Percentiles rank a stretch among this genome's conserved stretches.
These are phyloP conservation scores for Drosophila nigrodunni DNA, from an alignment of 1,140 invertebrate genomes.

Conservation along the genomic window DNA sequence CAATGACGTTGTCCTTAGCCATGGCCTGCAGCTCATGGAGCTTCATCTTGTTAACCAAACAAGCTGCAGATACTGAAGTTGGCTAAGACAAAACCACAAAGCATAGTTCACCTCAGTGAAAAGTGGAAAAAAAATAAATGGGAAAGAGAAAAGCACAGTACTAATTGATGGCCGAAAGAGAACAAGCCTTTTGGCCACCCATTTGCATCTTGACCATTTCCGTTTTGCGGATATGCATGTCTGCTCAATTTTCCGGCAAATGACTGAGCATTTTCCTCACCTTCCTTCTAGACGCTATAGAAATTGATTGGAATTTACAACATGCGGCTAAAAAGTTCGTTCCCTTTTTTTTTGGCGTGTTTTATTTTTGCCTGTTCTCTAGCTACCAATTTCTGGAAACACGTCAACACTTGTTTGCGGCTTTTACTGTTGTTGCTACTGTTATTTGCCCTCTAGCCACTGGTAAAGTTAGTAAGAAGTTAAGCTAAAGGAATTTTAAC, in stretches of 20 bases:
- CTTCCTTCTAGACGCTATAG: slow-evolving; percentile 51
- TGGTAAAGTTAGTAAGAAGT: background rate
- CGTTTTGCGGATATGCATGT: slow-evolving; percentile 72
- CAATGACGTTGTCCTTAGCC: slow-evolving; percentile 78
- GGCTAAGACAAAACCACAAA: slow-evolving; percentile 71
- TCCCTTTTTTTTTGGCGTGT: slow-evolving; percentile 9
- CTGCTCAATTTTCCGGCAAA: slow-evolving; percentile 82
- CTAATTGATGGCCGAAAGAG: slow-evolving; percentile 65
- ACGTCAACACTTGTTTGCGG: slow-evolving; percentile 70
- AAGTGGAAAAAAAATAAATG: slow-evolving; percentile 9
- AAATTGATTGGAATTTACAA: slow-evolving; percentile 82
- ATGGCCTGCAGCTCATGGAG: slow-evolving; percentile 62
- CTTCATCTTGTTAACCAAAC: slow-evolving; percentile 82
- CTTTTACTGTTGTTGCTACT: slow-evolving; percentile 41
- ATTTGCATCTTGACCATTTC: slow-evolving; percentile 78
- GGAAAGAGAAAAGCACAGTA: slow-evolving; percentile 16
- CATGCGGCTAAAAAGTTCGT: slow-evolving; percentile 63
- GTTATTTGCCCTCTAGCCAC: slow-evolving; percentile 29
- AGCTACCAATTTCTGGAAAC: slow-evolving; percentile 30
- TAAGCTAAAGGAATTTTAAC: background rate
- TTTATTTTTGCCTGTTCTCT: slow-evolving; percentile 10
- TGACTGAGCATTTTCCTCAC: slow-evolving; percentile 54
- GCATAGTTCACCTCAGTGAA: slow-evolving; percentile 12
- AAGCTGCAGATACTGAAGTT: slow-evolving; percentile 53
- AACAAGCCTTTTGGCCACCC: slow-evolving; percentile 21